Evolutionary conservation across 2,113 vertebrate genomes (phyloP).

Genomic region (Pelodiscus sinensis): DNA sequence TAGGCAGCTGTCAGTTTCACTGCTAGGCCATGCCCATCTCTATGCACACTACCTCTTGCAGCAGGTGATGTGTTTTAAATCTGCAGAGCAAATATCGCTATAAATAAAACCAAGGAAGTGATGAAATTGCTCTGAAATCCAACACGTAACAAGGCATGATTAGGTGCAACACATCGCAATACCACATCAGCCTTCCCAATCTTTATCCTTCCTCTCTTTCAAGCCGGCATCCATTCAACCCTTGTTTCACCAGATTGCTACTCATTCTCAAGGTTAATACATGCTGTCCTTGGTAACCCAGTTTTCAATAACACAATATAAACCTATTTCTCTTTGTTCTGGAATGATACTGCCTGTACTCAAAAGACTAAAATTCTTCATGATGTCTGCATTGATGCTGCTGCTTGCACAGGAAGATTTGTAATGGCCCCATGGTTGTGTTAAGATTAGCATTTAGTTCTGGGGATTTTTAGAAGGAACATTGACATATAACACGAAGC

Average conservation of each 20-base stretch:
- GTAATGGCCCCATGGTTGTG: not conserved
- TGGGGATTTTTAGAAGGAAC: not conserved
- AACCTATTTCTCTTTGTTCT: not conserved
- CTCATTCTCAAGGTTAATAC: not conserved
- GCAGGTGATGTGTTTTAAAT: not conserved
- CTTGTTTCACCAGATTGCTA: not conserved
- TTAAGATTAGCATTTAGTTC: not conserved
- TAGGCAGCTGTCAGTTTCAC: not conserved
- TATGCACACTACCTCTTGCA: not conserved
- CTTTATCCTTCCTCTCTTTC: not conserved
- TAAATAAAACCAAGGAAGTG: conserved; percentile 10
- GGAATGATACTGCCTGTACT: not conserved
- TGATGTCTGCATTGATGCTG: not conserved
- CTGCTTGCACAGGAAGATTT: not conserved
- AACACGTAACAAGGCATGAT: not conserved
- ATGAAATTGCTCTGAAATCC: conserved; percentile 15
- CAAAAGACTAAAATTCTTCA: not conserved
- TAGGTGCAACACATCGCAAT: not conserved
- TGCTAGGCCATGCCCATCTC: not conserved
- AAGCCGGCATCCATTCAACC: accelerated
- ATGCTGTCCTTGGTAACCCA: not conserved
- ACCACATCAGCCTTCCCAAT: not conserved
- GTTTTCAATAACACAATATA: accelerated
- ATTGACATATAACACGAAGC: not conserved
- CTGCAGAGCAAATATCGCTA: not conserved